Evolutionary conservation across 2,888 invertebrate species (phyloP), one percentile per base, ranked within the genome.

Genomic region (Caenorhabditis imperialis): DNA sequence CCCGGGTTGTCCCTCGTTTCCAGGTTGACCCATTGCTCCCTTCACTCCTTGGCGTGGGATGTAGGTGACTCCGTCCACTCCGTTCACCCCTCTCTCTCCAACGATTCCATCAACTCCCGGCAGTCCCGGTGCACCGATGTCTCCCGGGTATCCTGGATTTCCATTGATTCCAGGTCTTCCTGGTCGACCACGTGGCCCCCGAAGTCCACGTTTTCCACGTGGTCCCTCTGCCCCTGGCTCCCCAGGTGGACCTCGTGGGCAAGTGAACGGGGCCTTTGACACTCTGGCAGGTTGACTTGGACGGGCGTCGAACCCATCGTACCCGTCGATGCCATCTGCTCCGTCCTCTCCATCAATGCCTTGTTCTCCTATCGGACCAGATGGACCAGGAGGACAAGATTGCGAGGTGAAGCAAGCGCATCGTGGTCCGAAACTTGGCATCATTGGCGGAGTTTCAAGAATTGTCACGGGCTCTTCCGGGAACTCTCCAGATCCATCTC

Each of bases 281-380:
- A 53, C 58, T 61, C 23, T 51, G 12, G 75, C 63, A 27, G 75
- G 75, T 23, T 40, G 33, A 38, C 69, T 75, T 25, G 74, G 55
- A 23, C 67, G 48, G 0, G 78, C 78, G 45, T 78, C 78, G n/a
- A 78, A 65, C 10, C 78, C 78, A 40, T 78, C 78, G 33, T 75
- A 75, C 1, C 78, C 78, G 37, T 78, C 78, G 5, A 72, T 37
- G 14, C 78, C 78, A 51, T 74, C 74, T 1, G 60, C 38, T 18
- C 78, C 78, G 37, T 78, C 75, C 1, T 60, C 48, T 14, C 80
- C 80, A 33, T 78, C 78, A 2, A 22, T 18, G 60, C 80, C 80
- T 38, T 62, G 70, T 1, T 67, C 73, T 44, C 80, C 80, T 1
- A 63, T 14, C 7, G 63, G 71, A 6, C 80, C 80, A 10, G 76